Conservation (phyloP, 2,113 vertebrate genomes). For the Gavia stellata region DNA sequence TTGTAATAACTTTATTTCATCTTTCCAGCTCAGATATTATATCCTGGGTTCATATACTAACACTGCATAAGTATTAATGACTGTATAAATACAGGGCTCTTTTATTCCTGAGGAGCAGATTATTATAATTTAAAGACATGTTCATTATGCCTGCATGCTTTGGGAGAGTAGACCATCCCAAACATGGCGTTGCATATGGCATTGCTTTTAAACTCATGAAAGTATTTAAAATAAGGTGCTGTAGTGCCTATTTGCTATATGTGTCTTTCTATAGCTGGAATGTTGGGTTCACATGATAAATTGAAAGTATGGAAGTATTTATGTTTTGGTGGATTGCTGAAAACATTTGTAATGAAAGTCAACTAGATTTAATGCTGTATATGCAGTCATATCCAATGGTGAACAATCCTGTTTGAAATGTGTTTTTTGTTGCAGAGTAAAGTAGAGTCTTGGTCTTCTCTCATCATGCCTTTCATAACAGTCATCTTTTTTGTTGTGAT, state of each 20-base stretch:
- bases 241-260: background rate
- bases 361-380: background rate
- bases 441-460: conserved; percentile 91
- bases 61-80: background rate
- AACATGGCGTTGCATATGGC: background rate
- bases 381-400: background rate
- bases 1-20: background rate
- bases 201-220: background rate
- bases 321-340: background rate
- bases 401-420: background rate
- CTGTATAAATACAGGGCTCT: background rate
- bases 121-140: background rate
- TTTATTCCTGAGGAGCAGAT: background rate
- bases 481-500: conserved; percentile 91
- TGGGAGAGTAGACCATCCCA: background rate
- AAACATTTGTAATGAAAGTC: background rate
- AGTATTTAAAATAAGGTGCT: background rate
- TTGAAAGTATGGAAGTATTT: background rate
- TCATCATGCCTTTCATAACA: conserved; percentile 86
- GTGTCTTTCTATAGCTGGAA: background rate
- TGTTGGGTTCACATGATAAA: background rate
- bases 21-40: background rate
- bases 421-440: conserved; percentile 83
- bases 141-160: background rate
- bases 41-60: background rate